Base-by-base conservation (phyloP, 2,888 invertebrate genomes). In the Neoascia interrupta region DNA sequence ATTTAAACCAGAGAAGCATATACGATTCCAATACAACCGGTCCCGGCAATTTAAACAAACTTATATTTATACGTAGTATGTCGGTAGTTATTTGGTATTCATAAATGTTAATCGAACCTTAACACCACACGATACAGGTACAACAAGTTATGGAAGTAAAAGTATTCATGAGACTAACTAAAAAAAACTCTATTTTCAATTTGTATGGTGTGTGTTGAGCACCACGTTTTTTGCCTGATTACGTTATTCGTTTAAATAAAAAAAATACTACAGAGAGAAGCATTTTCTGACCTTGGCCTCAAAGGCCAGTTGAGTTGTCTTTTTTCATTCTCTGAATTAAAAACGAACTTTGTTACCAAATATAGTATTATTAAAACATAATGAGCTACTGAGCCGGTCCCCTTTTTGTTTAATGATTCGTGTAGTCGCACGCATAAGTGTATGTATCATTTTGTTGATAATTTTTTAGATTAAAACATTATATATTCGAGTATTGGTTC, bases 241-340 rank as follows among this genome's bases (percentile, higher is more conserved):
- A 60, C 43, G 60, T 60, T 36, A 60, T 60, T 45, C 39, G 54
- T 61, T 61, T 47, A 39, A 68, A 68, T 66, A 5, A 58, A 56
- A 54, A 56, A 11, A 54, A 18, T 28, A 51, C n/a, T n/a, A n/a
- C n/a, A n/a, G n/a, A n/a, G n/a, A n/a, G n/a, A n/a, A n/a, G n/a
- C n/a, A n/a, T n/a, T n/a, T n/a, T n/a, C 3, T 34, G 43, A 43
- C 58, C 58, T 58, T 58, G 58, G 43, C 58, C 58, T 34, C 43
- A 11, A 18, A 31, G 58, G 54, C 18, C 54, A 18, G 16, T 13
- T 41, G 18, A 18, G 28, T 28, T 49, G 37, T 47, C n/a, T n/a
- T n/a, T n/a, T n/a, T n/a, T n/a, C n/a, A n/a, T n/a, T n/a, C n/a
- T n/a, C n/a, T n/a, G n/a, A n/a, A n/a, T n/a, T n/a, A n/a, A n/a